Conservation (phyloP, 2,888 invertebrate species). For the Ochropleura plecta region DNA sequence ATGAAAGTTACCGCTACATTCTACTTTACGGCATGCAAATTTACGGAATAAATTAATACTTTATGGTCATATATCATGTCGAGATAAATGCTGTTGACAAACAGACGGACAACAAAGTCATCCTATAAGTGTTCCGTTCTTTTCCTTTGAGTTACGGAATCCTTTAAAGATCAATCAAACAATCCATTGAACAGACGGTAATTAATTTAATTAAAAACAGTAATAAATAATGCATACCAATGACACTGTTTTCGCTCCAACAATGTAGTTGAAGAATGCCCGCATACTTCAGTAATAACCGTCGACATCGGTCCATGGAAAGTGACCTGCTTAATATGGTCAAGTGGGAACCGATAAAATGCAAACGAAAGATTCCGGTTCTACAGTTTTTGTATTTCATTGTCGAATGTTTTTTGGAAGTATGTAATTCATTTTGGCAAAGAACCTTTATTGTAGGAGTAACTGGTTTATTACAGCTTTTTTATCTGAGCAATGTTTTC, state of each 20-base stretch:
- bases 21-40: no score
- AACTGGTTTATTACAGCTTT: neutral
- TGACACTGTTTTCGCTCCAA: slow-evolving; percentile 50
- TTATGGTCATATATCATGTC: no score
- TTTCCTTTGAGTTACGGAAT: no score
- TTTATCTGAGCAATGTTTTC: neutral
- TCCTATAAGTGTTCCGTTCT: no score
- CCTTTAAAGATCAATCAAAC: slow-evolving; percentile 11
- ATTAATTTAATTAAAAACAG: slow-evolving; percentile 49
- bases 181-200: slow-evolving; percentile 22
- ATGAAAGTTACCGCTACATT: no score
- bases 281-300: slow-evolving; percentile 49
- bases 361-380: slow-evolving; percentile 40
- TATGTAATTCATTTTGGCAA: slow-evolving; percentile 12
- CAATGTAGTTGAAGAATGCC: slow-evolving; percentile 42
- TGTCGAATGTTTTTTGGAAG: slow-evolving; percentile 19
- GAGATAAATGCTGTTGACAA: no score
- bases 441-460: neutral
- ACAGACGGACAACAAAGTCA: no score
- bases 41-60: no score
- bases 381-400: neutral
- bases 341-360: slow-evolving; percentile 25
- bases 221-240: slow-evolving; percentile 45
- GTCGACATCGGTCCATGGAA: slow-evolving; percentile 39
- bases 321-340: slow-evolving; percentile 49